Base-by-base conservation (phyloP, 1,140 invertebrate genomes). In the Conopomorpha cramerella region DNA sequence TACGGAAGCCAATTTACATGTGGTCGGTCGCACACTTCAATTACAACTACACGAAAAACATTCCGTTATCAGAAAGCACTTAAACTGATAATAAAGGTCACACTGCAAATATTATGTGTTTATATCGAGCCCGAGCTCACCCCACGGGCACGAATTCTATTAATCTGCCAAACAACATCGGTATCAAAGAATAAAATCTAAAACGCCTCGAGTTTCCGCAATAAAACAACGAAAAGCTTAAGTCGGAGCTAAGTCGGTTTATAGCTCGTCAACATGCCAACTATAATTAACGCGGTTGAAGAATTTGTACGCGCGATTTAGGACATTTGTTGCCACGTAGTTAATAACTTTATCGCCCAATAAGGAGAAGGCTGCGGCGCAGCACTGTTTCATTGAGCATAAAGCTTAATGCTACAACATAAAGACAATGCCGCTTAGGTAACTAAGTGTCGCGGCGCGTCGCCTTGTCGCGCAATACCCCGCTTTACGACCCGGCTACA, bases 281-380 rank as follows among this genome's bases (percentile, higher is more conserved):
- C 43, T 39, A 48, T 49, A 56, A 61, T 65, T 67, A 67, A 65
- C 49, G 44, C 32, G 51, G 63, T 59, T 67, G 59, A 71, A 67
- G 58, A 66, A 63, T 70, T 64, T 58, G 49, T 43, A 3, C 40
- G 33, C 39, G 45, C 54, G 42, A 46, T 63, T 53, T 47, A 41
- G 40, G 59, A 61, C 63, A 64, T 61, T 54, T 64, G 59, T 53
- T 57, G 51, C 33, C 25, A 26, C 30, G 38, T 30, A 49, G 16
- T 62, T 66, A 66, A 68, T 66, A 66, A 60, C 49, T 66, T 66
- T 64, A 71, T 52, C 38, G 55, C 53, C 44, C 51, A 51, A 64
- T 60, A 66, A 62, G 54, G 55, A 58, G 45, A 43, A 46, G 39
- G 39, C 46, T 40, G 45, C 43, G 19, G 19, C 27, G 7, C 7